Evolutionary conservation across 2,113 vertebrate species (phyloP).

Genomic region (Lophochroa leadbeateri): DNA sequence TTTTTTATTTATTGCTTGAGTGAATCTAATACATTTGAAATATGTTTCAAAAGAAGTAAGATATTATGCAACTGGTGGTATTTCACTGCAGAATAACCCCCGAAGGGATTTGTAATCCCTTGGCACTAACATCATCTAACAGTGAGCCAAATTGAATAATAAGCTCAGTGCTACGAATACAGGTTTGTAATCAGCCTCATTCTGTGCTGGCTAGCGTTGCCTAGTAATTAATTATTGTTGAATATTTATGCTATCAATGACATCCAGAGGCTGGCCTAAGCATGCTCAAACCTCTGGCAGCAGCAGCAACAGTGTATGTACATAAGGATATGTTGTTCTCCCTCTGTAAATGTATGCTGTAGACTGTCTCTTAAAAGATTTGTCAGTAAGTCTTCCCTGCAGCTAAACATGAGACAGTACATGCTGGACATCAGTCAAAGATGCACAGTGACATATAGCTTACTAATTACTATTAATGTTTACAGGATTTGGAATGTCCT

Average conservation of each 20-base stretch:
- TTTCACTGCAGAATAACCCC: slow-evolving; percentile 21
- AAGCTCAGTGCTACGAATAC: background rate
- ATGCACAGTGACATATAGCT: background rate
- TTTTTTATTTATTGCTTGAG: slow-evolving; percentile 28
- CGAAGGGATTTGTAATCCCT: slow-evolving; percentile 37
- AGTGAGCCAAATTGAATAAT: slow-evolving; percentile 27
- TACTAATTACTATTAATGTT: slow-evolving; percentile 34
- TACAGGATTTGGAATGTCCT: slow-evolving; percentile 2
- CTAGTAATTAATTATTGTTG: slow-evolving; percentile 34
- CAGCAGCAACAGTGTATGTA: background rate
- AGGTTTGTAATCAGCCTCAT: background rate
- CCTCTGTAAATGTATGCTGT: background rate
- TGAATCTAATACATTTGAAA: background rate
- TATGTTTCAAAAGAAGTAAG: slow-evolving; percentile 1
- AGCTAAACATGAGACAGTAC: background rate
- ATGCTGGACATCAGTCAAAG: slow-evolving; percentile 40
- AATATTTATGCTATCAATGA: background rate
- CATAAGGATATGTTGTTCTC: background rate
- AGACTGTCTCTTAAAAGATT: background rate
- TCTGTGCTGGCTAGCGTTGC: background rate
- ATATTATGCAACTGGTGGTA: background rate
- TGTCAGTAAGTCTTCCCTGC: background rate
- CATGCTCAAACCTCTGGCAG: rapidly evolving
- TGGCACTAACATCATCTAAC: background rate
- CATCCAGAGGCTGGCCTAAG: background rate